Percentiles rank a stretch among this genome's conserved stretches.
These are phyloP conservation scores for Galendromus occidentalis DNA, from an alignment of 1,140 invertebrate genomes.

Conservation along the genomic window DNA sequence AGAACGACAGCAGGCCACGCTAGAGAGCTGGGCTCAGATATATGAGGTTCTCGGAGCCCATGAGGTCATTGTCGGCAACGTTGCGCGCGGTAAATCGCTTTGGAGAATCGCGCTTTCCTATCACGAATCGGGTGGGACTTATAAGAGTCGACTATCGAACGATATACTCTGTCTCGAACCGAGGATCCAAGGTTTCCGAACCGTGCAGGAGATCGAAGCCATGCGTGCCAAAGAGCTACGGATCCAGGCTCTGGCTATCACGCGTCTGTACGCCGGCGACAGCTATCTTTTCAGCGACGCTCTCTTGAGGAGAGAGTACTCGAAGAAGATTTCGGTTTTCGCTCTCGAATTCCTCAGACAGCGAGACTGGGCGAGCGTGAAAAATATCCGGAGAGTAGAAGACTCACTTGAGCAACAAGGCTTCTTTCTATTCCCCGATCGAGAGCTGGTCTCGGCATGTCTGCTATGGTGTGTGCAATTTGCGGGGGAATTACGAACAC, in stretches of 20 bases:
- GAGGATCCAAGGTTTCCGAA: background rate
- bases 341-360: background rate
- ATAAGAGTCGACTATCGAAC: background rate
- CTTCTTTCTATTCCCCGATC: background rate
- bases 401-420: background rate
- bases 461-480: background rate
- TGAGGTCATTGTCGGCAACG: background rate
- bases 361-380: background rate
- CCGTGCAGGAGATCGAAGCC: background rate
- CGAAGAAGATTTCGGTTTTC: background rate
- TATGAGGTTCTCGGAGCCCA: background rate
- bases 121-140: background rate
- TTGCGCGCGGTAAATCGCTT: background rate
- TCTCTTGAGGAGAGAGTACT: background rate
- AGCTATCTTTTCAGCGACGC: background rate
- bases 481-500: background rate
- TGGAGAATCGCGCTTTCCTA: background rate
- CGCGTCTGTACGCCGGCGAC: background rate
- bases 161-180: background rate
- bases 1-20: background rate
- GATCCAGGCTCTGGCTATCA: background rate
- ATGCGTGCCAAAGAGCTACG: slow-evolving; percentile 3
- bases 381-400: background rate
- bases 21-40: background rate
- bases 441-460: background rate